Conservation (phyloP, 1,140 invertebrate species). For the Zaprionus inermis region DNA sequence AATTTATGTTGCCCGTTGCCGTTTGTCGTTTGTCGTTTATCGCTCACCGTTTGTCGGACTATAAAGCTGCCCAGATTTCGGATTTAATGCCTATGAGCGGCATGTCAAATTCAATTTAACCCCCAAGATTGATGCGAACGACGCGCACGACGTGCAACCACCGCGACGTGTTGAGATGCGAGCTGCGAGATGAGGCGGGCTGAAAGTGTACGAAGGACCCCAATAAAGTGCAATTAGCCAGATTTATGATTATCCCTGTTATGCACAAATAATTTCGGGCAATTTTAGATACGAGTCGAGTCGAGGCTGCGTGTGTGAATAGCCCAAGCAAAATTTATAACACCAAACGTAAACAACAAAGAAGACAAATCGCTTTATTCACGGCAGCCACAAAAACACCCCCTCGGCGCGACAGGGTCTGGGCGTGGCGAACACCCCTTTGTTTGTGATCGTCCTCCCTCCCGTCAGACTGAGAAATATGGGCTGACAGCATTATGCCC, state of each 20-base stretch:
- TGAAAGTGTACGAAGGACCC: slow-evolving; percentile 51
- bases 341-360: slow-evolving; percentile 80
- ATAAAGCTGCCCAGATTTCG: slow-evolving; percentile 61
- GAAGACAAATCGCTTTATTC: slow-evolving; percentile 82
- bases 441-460: slow-evolving; percentile 32
- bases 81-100: slow-evolving; percentile 73
- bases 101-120: slow-evolving; percentile 80
- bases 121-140: slow-evolving; percentile 56
- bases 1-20: slow-evolving; percentile 65
- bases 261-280: slow-evolving; percentile 82
- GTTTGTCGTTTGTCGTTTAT: slow-evolving; percentile 6
- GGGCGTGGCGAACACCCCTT: slow-evolving; percentile 43
- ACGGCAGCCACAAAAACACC: slow-evolving; percentile 75
- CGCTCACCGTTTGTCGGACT: slow-evolving; percentile 39
- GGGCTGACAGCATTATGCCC: slow-evolving; percentile 42
- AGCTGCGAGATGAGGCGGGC: slow-evolving; percentile 4
- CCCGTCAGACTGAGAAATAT: slow-evolving; percentile 41
- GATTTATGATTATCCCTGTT: slow-evolving; percentile 84
- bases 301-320: slow-evolving; percentile 25
- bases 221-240: slow-evolving; percentile 83
- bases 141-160: slow-evolving; percentile 37
- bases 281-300: slow-evolving; percentile 66
- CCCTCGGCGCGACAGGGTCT: slow-evolving; percentile 24
- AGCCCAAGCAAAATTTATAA: slow-evolving; percentile 75
- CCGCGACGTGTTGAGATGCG: slow-evolving; percentile 2